A percentile compares a stretch with the other conserved stretches of the same genome.
Evolutionary conservation across 2,797 vertebrate genomes (phyloP).

Genomic region (Poeciliopsis turneri): DNA sequence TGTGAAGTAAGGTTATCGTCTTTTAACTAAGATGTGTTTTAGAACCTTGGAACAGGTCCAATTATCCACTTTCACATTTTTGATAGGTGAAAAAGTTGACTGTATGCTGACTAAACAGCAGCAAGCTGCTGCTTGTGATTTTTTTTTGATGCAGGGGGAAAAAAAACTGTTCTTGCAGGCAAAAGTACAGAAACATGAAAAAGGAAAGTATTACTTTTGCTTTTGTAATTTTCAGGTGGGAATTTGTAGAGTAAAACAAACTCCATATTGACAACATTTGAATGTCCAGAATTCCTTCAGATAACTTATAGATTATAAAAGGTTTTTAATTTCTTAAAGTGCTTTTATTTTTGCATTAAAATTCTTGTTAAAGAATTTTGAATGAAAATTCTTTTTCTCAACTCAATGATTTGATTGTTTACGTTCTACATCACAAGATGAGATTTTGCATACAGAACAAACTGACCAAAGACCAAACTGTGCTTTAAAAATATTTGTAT

Average conservation of each 20-base stretch:
- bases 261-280: not conserved
- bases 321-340: not conserved
- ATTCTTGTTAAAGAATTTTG: not conserved
- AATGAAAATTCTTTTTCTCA: no score
- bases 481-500: not conserved
- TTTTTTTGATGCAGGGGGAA: no score
- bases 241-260: not conserved
- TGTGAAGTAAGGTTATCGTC: not conserved
- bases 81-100: not conserved
- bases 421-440: not conserved
- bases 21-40: not conserved
- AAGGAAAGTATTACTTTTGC: not conserved
- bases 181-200: no score
- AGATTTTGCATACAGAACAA: not conserved
- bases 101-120: not conserved
- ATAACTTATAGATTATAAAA: not conserved
- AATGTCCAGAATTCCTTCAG: not conserved
- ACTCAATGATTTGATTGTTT: not conserved
- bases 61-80: not conserved
- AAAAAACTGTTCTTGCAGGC: not conserved
- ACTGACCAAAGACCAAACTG: not conserved
- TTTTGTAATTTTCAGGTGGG: not conserved
- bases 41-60: not conserved
- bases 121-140: not conserved
- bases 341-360: not conserved